phyloP scores from a whole-genome alignment of 2,888 invertebrate species.

The Monoplex corrugatus region DNA sequence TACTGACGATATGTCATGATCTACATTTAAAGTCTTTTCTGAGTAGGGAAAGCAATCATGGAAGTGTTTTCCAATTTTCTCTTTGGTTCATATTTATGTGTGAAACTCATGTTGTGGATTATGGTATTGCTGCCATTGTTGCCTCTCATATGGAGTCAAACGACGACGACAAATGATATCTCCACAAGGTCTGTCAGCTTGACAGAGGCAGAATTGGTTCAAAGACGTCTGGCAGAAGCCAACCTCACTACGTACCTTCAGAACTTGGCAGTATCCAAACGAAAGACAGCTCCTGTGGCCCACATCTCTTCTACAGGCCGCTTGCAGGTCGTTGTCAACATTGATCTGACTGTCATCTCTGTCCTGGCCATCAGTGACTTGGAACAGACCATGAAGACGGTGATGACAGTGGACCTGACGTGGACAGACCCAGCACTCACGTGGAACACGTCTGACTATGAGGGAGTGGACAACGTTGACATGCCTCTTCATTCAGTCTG shows the following conservation, averaged over 20 bases:
- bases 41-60: no score
- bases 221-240: not conserved
- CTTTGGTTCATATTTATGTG: not conserved
- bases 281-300: not conserved
- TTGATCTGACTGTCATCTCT: not conserved
- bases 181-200: not conserved
- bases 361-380: conserved; percentile 30
- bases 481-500: conserved; percentile 25
- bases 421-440: conserved; percentile 43
- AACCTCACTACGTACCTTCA: not conserved
- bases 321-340: not conserved
- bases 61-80: no score
- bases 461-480: conserved; percentile 12
- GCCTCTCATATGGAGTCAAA: not conserved
- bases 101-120: not conserved
- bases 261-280: not conserved
- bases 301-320: not conserved
- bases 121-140: not conserved
- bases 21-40: no score
- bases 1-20: no score
- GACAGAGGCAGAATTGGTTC: not conserved
- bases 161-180: not conserved
- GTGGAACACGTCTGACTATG: conserved; percentile 44
- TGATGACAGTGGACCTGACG: not conserved
- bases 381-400: conserved; percentile 24